These are phyloP conservation scores for Heliconius ismenius DNA, from an alignment of 2,888 invertebrate genomes.

Conservation along the genomic window DNA sequence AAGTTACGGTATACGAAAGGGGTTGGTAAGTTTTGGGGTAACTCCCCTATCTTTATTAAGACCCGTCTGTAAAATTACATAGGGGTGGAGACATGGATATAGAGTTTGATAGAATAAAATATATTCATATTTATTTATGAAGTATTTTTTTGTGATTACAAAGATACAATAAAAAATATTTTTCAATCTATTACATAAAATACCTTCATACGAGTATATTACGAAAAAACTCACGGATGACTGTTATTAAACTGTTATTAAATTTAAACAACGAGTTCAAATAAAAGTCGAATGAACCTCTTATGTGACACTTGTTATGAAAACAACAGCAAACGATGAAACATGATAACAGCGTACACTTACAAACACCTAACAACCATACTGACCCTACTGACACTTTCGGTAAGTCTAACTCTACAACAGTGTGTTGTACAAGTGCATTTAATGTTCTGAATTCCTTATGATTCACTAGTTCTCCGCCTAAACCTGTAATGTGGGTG, in stretches of 20 bases:
- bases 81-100: constrained; percentile 21
- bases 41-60: constrained; percentile 38
- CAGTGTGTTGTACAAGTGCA: constrained; percentile 40
- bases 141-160: neutral
- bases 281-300: neutral
- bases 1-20: constrained; percentile 31
- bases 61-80: constrained; percentile 25
- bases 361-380: neutral
- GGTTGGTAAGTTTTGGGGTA: constrained; percentile 37
- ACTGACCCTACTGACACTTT: constrained; percentile 25
- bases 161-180: no score
- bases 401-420: constrained; percentile 23
- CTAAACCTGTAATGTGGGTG: constrained; percentile 35
- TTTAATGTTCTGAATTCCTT: constrained; percentile 41
- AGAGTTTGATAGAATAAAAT: neutral
- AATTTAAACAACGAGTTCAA: neutral
- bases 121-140: neutral
- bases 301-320: neutral
- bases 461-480: constrained; percentile 43
- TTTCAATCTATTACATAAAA: neutral
- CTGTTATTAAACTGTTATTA: no score
- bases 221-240: no score
- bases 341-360: neutral
- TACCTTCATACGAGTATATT: no score
- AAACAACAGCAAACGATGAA: neutral